Evolutionary conservation across 1,140 invertebrate genomes (phyloP).

Genomic region (Littorina saxatilis): DNA sequence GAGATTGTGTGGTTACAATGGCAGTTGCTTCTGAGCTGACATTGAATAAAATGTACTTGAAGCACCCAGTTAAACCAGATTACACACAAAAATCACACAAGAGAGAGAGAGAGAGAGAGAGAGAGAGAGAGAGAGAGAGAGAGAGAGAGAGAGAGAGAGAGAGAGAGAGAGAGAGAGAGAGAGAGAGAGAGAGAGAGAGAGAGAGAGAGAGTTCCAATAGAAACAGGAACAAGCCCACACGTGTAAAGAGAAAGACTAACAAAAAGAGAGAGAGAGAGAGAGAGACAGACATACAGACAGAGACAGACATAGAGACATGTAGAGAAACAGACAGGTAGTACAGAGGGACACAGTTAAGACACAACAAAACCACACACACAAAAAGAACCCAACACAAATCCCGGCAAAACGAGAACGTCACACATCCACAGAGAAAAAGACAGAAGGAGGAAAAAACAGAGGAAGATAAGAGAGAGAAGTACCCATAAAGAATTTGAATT

Average conservation of each 20-base stretch:
- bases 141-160: no score
- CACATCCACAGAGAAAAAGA: neutral
- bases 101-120: neutral
- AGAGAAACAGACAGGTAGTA: neutral
- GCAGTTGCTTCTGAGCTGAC: no score
- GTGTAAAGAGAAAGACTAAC: no score
- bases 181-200: slow-evolving; percentile 10
- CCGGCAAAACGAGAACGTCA: neutral
- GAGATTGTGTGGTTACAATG: no score
- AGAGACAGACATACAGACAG: no score
- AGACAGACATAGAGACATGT: neutral
- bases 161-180: no score
- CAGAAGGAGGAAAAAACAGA: neutral
- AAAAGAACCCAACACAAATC: neutral
- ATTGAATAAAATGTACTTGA: no score
- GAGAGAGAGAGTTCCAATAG: no score
- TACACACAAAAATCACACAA: neutral
- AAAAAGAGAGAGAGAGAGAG: no score
- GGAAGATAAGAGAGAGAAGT: neutral
- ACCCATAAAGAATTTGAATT: slow-evolving; percentile 31
- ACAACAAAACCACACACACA: neutral
- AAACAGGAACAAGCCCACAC: neutral
- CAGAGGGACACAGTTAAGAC: neutral
- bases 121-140: neutral
- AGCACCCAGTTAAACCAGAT: no score